phyloP scores from a whole-genome alignment of 1,140 invertebrate genomes.

The Limonius californicus region DNA sequence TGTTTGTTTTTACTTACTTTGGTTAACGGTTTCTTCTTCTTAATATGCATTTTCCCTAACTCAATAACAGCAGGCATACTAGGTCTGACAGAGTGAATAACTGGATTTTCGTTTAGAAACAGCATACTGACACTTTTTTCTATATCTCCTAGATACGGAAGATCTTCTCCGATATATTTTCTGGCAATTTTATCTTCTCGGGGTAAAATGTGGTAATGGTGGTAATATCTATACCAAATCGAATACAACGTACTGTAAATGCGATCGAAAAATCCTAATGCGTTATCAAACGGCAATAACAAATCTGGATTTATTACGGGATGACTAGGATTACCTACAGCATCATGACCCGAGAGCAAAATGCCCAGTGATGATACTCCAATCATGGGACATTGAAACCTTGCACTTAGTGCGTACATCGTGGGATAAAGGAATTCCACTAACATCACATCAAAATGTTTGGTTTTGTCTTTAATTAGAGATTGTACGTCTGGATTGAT shows the following conservation, averaged over 20 bases:
- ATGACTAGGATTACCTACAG: conserved; percentile 46
- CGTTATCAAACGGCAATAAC: conserved; percentile 36
- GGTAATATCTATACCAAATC: conserved; percentile 32
- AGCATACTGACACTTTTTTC: conserved; percentile 51
- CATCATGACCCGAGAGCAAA: no score
- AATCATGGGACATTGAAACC: conserved; percentile 33
- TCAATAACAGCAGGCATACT: conserved; percentile 49
- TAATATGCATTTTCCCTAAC: conserved; percentile 50
- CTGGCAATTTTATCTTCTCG: conserved; percentile 39
- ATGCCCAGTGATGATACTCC: no score
- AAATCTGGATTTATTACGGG: conserved; percentile 47
- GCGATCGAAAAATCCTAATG: conserved; percentile 42
- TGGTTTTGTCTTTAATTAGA: conserved; percentile 31
- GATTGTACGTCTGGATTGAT: conserved; percentile 40
- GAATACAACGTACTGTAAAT: conserved; percentile 29
- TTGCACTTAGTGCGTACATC: no score
- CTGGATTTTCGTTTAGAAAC: conserved; percentile 51
- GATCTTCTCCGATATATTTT: no score
- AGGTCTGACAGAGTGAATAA: conserved; percentile 48
- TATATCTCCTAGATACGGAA: conserved; percentile 48
- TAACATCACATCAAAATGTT: no score
- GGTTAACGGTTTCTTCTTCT: conserved; percentile 43
- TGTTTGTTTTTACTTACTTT: no score
- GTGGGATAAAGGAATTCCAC: no score
- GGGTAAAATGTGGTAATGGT: conserved; percentile 21